Base-by-base conservation (phyloP, 2,113 vertebrate species). In the Piprites chloris region DNA sequence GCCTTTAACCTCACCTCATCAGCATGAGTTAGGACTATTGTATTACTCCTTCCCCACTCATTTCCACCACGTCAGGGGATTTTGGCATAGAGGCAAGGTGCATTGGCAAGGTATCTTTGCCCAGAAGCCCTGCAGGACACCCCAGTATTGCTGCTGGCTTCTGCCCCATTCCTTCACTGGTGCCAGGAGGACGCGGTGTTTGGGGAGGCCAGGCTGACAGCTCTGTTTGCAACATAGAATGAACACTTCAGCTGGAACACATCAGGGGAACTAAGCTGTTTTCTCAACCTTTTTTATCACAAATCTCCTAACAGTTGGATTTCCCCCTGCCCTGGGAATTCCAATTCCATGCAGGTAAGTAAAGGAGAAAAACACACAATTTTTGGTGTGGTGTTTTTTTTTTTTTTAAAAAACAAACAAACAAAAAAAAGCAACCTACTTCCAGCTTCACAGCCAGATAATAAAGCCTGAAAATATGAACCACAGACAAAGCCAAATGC, bases 21-120 rank as follows among this genome's bases (percentile, higher is more conserved):
- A 50, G 42, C 2, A 0, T 12, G 61, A 46, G 65, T 6, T 0
- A 28, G 61, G 17, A 59, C 6, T 9, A 6, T 14, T 1, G 5
- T 17, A 16, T 75, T 56, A 15, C n/a, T 53, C 62, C 37, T 46
- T 69, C 7, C 41, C 39, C 37, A 4, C 21, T 14, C 1, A 0
- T 17, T 71, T 50, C 18, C 4, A 1, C 22, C 56, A 9, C 2
- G 1, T 8, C 66, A 46, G 66, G 9, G 21, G 21, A 27, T 62
- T 55, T 24, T 5, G n/a, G 41, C 18, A 37, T 76, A 35, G 46
- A 55, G 41, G 50, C 26, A 73, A 33, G 41, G 37, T n/a, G 46
- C 15, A 1, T 1, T 30, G 63, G 53, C 42, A 15, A 26, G 41
- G 26, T 35, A 18, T 75, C 56, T 23, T 33, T 0, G 0, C 32